phyloP scores from a whole-genome alignment of 2,797 vertebrate genomes.

The Melanotaenia trifasciata region DNA sequence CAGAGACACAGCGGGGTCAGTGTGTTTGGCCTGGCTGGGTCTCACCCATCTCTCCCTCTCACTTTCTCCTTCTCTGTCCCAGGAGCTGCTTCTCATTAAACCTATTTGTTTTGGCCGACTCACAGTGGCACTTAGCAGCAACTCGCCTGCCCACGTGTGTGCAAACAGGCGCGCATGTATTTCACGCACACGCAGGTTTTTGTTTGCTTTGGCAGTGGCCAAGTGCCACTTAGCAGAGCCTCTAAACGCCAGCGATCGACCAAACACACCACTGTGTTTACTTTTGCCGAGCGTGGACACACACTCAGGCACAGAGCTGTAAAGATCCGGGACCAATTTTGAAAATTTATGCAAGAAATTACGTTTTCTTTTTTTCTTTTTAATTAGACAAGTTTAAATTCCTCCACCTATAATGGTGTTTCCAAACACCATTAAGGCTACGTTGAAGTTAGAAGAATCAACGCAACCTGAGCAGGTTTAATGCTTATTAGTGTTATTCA shows the following conservation, averaged over 20 bases:
- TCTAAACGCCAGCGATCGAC: constrained; percentile 67
- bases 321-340: not conserved
- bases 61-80: constrained; percentile 63
- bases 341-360: not conserved
- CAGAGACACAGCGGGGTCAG: constrained; percentile 80
- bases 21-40: constrained; percentile 73
- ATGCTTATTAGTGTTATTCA: not conserved
- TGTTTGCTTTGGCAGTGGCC: constrained; percentile 83
- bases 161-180: constrained; percentile 16
- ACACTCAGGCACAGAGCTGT: not conserved
- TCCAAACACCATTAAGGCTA: not conserved
- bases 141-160: constrained; percentile 48
- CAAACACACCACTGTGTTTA: constrained; percentile 49
- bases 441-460: not conserved
- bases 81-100: constrained; percentile 86
- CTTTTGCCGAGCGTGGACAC: constrained; percentile 9
- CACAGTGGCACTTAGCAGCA: constrained; percentile 81
- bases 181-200: constrained; percentile 10
- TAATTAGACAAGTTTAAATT: no score
- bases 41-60: constrained; percentile 43
- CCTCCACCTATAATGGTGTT: not conserved
- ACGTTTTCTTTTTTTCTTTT: no score
- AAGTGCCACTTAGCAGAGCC: constrained; percentile 80
- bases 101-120: constrained; percentile 84
- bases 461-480: not conserved